Evolutionary conservation across 2,113 vertebrate species (phyloP).

Genomic region (Glaucidium brasilianum): DNA sequence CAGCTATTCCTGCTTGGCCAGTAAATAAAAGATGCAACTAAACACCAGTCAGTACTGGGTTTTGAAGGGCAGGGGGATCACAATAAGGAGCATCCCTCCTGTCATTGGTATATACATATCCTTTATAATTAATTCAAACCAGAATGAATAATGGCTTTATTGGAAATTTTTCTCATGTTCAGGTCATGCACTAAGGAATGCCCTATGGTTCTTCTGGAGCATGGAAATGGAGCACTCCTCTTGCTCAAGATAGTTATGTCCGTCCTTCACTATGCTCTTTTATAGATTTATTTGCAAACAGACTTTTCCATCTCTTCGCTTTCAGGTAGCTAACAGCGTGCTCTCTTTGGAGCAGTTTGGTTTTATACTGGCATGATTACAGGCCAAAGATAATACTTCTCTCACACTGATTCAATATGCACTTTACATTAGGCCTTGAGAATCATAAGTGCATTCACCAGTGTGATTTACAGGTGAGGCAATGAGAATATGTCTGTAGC

Average conservation of each 20-base stretch:
- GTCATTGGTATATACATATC: neutral
- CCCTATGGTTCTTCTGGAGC: neutral
- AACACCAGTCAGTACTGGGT: neutral
- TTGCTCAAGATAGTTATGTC: neutral
- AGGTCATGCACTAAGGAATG: neutral
- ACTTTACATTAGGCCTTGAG: neutral
- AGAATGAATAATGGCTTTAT: neutral
- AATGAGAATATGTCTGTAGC: rapidly evolving
- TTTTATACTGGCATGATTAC: neutral
- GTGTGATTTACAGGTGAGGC: neutral
- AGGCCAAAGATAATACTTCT: neutral
- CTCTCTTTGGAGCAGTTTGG: neutral
- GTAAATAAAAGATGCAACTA: neutral
- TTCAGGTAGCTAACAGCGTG: neutral
- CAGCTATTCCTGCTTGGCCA: neutral
- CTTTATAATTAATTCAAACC: neutral
- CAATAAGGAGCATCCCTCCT: neutral
- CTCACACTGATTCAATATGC: neutral
- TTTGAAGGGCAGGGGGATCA: neutral
- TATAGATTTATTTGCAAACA: neutral
- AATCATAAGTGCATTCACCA: neutral
- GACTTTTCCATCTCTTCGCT: neutral
- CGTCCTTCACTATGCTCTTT: neutral
- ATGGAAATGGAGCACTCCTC: neutral
- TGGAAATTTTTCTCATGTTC: neutral